A percentile compares a stretch with the other conserved stretches of the same genome.
Evolutionary conservation across 1,140 invertebrate genomes (phyloP).

Genomic region (Magallana angulata): DNA sequence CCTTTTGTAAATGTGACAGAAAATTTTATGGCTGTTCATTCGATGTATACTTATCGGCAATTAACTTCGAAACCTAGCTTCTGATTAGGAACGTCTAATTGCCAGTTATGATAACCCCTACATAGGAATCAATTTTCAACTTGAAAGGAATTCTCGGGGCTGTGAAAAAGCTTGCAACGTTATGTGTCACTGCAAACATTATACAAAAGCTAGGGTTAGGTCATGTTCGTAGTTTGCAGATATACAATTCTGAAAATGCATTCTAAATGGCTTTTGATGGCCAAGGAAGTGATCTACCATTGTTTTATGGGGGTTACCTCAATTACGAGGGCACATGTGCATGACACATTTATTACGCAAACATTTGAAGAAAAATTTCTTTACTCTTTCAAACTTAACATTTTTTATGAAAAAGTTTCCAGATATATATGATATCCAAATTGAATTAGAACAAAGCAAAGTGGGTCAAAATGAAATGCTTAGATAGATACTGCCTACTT

Average conservation of each 20-base stretch:
- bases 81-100: slow-evolving; percentile 17
- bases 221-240: not conserved
- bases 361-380: slow-evolving; percentile 7
- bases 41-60: slow-evolving; percentile 13
- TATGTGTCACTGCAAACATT: slow-evolving; percentile 27
- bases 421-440: slow-evolving; percentile 8
- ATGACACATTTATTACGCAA: not conserved
- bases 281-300: slow-evolving; percentile 5
- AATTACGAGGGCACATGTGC: slow-evolving; percentile 5
- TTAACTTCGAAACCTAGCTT: slow-evolving; percentile 19
- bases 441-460: slow-evolving; percentile 25
- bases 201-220: not conserved
- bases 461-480: slow-evolving; percentile 6
- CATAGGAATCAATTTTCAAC: slow-evolving; percentile 23
- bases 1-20: slow-evolving; percentile 25
- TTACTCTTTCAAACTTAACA: not conserved
- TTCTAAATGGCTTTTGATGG: slow-evolving; percentile 26
- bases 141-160: slow-evolving; percentile 19
- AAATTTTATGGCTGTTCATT: slow-evolving; percentile 33
- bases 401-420: not conserved
- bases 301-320: slow-evolving; percentile 12
- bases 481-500: slow-evolving; percentile 9
- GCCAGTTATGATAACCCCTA: slow-evolving; percentile 14
- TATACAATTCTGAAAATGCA: slow-evolving; percentile 6
- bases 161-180: slow-evolving; percentile 27